phyloP scores from a whole-genome alignment of 2,113 vertebrate genomes.

The Ameiurus melas region DNA sequence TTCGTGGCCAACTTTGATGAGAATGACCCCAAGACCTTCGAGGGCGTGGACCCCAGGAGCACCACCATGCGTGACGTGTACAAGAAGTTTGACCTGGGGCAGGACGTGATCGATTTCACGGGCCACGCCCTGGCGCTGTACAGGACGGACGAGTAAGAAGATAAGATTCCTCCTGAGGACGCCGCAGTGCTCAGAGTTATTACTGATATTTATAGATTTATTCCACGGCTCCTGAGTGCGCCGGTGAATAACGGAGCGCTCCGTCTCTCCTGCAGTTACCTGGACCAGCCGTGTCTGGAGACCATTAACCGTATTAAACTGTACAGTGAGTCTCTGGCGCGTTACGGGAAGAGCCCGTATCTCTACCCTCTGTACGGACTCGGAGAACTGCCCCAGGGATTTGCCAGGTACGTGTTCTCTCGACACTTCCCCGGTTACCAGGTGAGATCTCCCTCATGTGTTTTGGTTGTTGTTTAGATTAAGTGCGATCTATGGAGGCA shows the following conservation, averaged over 20 bases:
- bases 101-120: constrained; percentile 50
- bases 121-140: constrained; percentile 47
- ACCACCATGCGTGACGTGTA: constrained; percentile 89
- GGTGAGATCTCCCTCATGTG: background rate
- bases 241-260: background rate
- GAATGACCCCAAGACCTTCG: constrained; percentile 87
- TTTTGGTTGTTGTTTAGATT: constrained; percentile 63
- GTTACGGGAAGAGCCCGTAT: constrained; percentile 90
- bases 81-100: constrained; percentile 79
- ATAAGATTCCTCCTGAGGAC: background rate
- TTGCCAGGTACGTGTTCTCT: constrained; percentile 75
- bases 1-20: constrained; percentile 91
- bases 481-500: constrained; percentile 89
- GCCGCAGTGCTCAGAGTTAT: background rate
- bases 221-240: background rate
- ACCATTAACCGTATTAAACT: constrained; percentile 88
- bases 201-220: background rate
- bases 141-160: constrained; percentile 44
- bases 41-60: constrained; percentile 83
- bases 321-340: constrained; percentile 88
- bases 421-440: background rate
- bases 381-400: constrained; percentile 88
- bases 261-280: constrained; percentile 72
- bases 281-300: constrained; percentile 85
- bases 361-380: constrained; percentile 89